Evolutionary conservation across 2,888 invertebrate species (phyloP).

Genomic region (Eupithecia pulchellata): DNA sequence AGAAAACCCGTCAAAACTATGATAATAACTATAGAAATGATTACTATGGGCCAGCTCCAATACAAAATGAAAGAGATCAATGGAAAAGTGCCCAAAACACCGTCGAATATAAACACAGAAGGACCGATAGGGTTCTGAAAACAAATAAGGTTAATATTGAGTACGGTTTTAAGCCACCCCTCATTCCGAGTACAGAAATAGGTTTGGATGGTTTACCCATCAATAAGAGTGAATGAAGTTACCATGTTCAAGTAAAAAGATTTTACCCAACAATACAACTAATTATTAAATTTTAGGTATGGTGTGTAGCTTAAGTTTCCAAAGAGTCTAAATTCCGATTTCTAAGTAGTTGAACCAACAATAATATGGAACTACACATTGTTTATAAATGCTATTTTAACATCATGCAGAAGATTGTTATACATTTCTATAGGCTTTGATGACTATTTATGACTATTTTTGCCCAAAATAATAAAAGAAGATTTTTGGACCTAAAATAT

Average conservation of each 20-base stretch:
- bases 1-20: slow-evolving; percentile 41
- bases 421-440: background rate
- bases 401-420: background rate
- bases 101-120: slow-evolving; percentile 79
- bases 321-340: background rate
- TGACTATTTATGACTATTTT: no score
- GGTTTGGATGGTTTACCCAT: slow-evolving; percentile 89
- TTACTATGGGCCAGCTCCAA: slow-evolving; percentile 82
- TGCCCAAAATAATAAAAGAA: background rate
- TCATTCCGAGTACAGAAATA: slow-evolving; percentile 92
- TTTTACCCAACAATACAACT: background rate
- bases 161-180: slow-evolving; percentile 92
- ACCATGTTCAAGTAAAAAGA: background rate
- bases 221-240: slow-evolving; percentile 57
- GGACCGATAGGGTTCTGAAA: slow-evolving; percentile 84
- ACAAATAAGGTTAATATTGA: slow-evolving; percentile 87
- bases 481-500: slow-evolving; percentile 9
- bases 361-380: background rate
- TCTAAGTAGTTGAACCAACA: background rate
- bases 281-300: background rate
- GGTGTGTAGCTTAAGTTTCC: background rate
- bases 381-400: background rate
- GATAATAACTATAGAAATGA: slow-evolving; percentile 24
- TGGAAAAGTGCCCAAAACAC: slow-evolving; percentile 50
- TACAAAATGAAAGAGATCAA: slow-evolving; percentile 57